A percentile compares a stretch with the other conserved stretches of the same genome.
These are phyloP conservation scores for Pogonognathellus flavescens DNA, from an alignment of 1,140 invertebrate species.

Conservation along the genomic window DNA sequence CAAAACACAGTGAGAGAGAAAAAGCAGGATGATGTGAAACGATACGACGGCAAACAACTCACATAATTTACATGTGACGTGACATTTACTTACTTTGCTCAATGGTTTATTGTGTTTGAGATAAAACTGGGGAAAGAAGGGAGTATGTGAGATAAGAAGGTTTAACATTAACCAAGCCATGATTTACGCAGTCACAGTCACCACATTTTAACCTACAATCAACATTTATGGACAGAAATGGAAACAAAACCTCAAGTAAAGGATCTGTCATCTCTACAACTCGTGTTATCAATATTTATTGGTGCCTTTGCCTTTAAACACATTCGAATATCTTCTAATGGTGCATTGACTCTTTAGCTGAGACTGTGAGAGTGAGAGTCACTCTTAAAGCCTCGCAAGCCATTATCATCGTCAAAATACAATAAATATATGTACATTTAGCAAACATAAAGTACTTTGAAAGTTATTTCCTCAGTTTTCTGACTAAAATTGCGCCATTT, in stretches of 20 bases:
- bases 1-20: no score
- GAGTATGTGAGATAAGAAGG: not conserved
- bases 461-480: no score
- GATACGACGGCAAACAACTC: not conserved
- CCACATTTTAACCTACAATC: conserved; percentile 9
- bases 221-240: conserved; percentile 3
- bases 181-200: conserved; percentile 13
- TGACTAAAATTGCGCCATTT: no score
- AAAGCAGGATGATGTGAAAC: no score
- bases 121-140: not conserved
- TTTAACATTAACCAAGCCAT: conserved; percentile 6
- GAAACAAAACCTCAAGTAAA: conserved; percentile 4
- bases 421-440: not conserved
- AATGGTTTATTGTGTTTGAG: not conserved
- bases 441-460: not conserved
- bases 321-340: conserved; percentile 6
- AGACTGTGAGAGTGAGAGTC: not conserved
- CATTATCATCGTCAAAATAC: conserved; percentile 6
- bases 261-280: not conserved
- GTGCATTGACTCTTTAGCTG: no score
- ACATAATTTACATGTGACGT: conserved; percentile 44
- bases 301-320: not conserved
- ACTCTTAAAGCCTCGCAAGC: not conserved
- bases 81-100: conserved; percentile 22
- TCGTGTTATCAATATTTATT: conserved; percentile 11